Conservation (phyloP, 1,140 invertebrate species). For the Cyclina sinensis region DNA sequence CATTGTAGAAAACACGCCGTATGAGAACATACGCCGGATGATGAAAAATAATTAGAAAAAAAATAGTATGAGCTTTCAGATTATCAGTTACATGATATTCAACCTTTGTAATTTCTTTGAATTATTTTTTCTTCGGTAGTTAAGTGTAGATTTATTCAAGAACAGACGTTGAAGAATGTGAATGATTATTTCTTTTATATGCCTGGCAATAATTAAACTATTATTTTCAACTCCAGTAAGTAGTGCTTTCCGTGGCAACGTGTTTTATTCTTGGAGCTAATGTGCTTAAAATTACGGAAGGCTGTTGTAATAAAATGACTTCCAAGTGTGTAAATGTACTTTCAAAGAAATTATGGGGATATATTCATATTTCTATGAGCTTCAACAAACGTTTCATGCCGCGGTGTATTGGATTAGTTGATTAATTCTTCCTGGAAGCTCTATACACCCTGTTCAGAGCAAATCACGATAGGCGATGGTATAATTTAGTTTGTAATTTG, state of each 20-base stretch:
- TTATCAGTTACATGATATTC: too few relatives aligned
- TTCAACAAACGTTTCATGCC: background rate
- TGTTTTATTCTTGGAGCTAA: background rate
- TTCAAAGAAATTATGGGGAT: constrained; percentile 1
- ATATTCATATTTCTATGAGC: background rate
- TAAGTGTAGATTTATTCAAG: background rate
- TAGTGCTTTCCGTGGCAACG: background rate
- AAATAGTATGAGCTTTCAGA: too few relatives aligned
- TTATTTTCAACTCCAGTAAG: constrained; percentile 1
- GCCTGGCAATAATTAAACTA: constrained; percentile 1
- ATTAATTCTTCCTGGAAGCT: background rate
- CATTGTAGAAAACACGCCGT: too few relatives aligned
- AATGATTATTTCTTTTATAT: constrained; percentile 7
- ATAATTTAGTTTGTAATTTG: too few relatives aligned
- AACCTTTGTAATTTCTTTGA: too few relatives aligned
- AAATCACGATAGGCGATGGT: too few relatives aligned
- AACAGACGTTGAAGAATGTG: background rate
- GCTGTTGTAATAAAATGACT: background rate
- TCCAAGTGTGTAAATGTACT: background rate
- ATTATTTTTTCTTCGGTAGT: too few relatives aligned
- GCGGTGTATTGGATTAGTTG: background rate
- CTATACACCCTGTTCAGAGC: too few relatives aligned
- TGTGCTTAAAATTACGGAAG: constrained; percentile 25
- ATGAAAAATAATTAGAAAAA: too few relatives aligned
- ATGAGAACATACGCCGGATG: too few relatives aligned